Evolutionary conservation across 2,113 vertebrate species (phyloP).

Genomic region (Glaucomys volans): DNA sequence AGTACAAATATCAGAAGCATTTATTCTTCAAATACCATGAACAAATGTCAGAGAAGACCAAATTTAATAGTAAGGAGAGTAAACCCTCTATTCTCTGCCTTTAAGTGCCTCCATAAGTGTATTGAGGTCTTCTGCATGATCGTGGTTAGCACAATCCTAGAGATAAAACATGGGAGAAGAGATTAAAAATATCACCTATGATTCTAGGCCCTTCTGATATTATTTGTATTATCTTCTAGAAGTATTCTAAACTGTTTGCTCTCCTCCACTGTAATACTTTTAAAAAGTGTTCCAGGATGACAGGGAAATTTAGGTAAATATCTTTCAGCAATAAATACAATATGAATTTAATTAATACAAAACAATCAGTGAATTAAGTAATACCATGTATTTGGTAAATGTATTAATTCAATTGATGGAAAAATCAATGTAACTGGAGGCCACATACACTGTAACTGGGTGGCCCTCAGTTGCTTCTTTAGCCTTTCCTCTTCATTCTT

Average conservation of each 20-base stretch:
- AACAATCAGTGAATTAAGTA: neutral
- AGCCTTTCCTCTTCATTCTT: slow-evolving; percentile 98
- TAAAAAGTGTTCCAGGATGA: neutral
- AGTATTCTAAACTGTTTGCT: neutral
- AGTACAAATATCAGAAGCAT: slow-evolving; percentile 23
- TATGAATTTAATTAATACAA: neutral
- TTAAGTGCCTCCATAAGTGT: neutral
- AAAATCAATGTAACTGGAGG: neutral
- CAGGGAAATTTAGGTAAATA: neutral
- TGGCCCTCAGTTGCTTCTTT: slow-evolving; percentile 97
- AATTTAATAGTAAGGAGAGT: neutral
- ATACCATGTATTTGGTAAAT: neutral
- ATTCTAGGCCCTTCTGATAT: neutral
- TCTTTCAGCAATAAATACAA: neutral
- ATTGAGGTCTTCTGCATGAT: neutral
- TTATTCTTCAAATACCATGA: slow-evolving; percentile 18
- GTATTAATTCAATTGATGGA: neutral
- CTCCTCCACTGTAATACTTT: neutral
- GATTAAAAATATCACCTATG: neutral
- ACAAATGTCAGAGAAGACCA: slow-evolving; percentile 12
- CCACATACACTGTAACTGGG: slow-evolving; percentile 97
- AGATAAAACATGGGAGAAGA: neutral
- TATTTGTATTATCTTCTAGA: neutral
- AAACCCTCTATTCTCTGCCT: neutral
- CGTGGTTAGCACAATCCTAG: neutral